Conservation (phyloP, 37 sponge, comb jelly and placozoan genomes). For the Haliclona indistincta region DNA sequence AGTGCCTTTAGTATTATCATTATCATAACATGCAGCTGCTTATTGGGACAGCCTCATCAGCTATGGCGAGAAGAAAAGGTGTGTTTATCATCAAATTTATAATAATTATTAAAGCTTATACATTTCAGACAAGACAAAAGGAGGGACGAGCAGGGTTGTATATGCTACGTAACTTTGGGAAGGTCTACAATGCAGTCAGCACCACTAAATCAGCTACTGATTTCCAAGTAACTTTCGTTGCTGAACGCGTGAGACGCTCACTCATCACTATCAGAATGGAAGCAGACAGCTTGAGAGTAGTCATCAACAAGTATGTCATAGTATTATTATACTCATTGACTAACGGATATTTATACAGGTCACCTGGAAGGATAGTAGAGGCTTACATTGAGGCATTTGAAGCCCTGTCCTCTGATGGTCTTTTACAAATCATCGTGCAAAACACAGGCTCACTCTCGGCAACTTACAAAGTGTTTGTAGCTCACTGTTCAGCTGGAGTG, state of each 20-base stretch:
- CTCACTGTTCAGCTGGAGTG: conserved; percentile 83
- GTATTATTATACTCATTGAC: no score
- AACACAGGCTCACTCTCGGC: conserved; percentile 72
- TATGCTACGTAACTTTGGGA: conserved; percentile 70
- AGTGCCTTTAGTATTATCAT: no score
- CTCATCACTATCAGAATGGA: conserved; percentile 59
- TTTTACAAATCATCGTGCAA: conserved; percentile 50
- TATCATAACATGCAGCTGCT: conserved; percentile 45
- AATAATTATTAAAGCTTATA: not conserved
- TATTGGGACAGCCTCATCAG: conserved; percentile 61
- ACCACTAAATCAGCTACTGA: conserved; percentile 18
- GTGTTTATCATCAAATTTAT: no score
- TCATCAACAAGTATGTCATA: conserved; percentile 35
- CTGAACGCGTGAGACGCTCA: conserved; percentile 29
- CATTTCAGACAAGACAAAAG: conserved; percentile 23
- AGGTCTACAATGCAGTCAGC: conserved; percentile 35
- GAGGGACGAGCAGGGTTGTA: conserved; percentile 33
- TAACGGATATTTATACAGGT: no score
- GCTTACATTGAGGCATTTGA: conserved; percentile 75
- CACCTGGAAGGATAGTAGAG: conserved; percentile 80
- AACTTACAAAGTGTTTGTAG: conserved; percentile 67
- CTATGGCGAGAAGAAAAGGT: conserved; percentile 67
- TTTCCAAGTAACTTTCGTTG: conserved; percentile 59
- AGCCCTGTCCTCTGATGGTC: conserved; percentile 62
- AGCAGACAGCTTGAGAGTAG: conserved; percentile 63